Base-by-base conservation (phyloP, 2,113 vertebrate species). In the Cromileptes altivelis region DNA sequence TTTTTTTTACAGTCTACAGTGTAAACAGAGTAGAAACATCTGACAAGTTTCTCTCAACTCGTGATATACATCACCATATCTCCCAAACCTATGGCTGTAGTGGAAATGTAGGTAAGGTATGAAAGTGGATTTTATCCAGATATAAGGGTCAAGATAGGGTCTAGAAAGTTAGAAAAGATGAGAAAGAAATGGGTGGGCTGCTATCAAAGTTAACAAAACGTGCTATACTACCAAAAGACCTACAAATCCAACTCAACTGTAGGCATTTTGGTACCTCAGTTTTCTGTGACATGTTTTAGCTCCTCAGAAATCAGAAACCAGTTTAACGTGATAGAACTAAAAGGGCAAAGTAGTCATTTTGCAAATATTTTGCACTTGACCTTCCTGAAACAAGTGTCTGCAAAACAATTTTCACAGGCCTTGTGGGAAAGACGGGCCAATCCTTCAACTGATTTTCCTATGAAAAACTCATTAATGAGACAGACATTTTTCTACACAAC, bases 401-500 rank as follows among this genome's bases (percentile, higher is more conserved):
- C 10, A 60, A 85, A 82, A 75, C 65, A 50, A 81, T 88, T 85
- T 86, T 58, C 56, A 37, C 12, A 0, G 58, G 47, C 40, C 42
- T 75, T 56, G 53, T 9, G 73, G 73, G 49, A 23, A 50, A 70
- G 4, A 75, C 5, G 0, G 37, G 75, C 17, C 40, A 75, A 85
- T 85, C 72, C 80, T 62, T 81, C 27, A 47, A 52, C 58, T 69
- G 78, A 80, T 81, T 87, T 82, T 82, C 40, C 49, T 77, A 78
- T 79, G 74, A 75, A 77, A 88, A 83, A 58, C 62, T 79, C 82
- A 85, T 86, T 89, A 78, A 85, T 80, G 70, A 89, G 75, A 82
- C 64, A 10, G 49, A 82, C 84, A 57, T 86, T 85, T 83, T 84
- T 76, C 64, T 19, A 52, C 74, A 74, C 57, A 64, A 76, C 70